Evolutionary conservation across 2,113 vertebrate genomes (phyloP), one percentile per base, ranked within the genome.

Genomic region (Nothoprocta perdicaria): DNA sequence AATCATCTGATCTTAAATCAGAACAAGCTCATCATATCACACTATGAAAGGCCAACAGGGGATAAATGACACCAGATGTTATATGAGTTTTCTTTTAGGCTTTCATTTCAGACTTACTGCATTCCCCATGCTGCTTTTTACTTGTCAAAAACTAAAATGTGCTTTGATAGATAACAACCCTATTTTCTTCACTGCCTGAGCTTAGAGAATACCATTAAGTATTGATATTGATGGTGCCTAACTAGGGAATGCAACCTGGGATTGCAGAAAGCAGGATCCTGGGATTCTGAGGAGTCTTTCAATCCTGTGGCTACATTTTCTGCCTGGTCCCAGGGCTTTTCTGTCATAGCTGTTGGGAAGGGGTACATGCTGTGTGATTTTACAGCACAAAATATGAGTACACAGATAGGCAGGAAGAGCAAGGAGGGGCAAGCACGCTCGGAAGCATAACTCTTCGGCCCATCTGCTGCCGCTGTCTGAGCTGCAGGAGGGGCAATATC

Each of bases 81-180:
- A 96, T 97, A 97, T 97, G 97, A 97, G 98, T 97, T 98, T 98
- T 98, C 97, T 97, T 98, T 97, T 97, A 97, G 96, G 96, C 96
- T 97, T 97, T 98, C 97, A 98, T 98, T 97, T 97, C 97, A 97
- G 97, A 96, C 97, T 97, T 96, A 94, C 97, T 97, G 95, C 96
- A 95, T 97, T 98, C 97, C 97, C 97, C 96, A 97, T 93, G 97
- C 97, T 97, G 98, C 96, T 96, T 97, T 98, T 98, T 97, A 97
- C 97, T 97, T 98, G 97, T 98, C 98, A 98, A 96, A 98, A 98
- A 96, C 93, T 96, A 97, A 98, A 98, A 98, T 98, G 97, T 98
- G 97, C 97, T 97, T 98, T 98, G 98, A 98, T 98, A 98, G 98
- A 98, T 98, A 98, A 98, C 97, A 97, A 97, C 96, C 97, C 97